Percentiles rank a stretch among this genome's conserved stretches.
These are phyloP conservation scores for Enteromius paludinosus DNA, from an alignment of 2,797 vertebrate species.

Conservation along the genomic window DNA sequence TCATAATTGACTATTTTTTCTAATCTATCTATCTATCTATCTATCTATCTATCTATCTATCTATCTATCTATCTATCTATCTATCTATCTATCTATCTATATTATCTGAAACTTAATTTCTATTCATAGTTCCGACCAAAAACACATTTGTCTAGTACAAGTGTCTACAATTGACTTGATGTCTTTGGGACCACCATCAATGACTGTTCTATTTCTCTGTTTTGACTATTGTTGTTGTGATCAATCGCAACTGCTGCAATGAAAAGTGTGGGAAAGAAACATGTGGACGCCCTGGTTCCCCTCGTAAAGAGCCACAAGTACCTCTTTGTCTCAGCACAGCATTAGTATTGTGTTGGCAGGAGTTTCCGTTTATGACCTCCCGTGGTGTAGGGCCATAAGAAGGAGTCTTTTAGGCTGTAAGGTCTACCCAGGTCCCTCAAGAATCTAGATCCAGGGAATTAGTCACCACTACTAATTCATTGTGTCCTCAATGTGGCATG, in stretches of 20 bases:
- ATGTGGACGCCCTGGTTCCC: slow-evolving; percentile 68
- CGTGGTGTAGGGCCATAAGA: slow-evolving; percentile 43
- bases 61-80: neutral
- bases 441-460: slow-evolving; percentile 61
- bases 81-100: neutral
- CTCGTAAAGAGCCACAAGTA: slow-evolving; percentile 68
- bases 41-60: too few species aligned
- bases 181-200: slow-evolving; percentile 56
- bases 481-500: slow-evolving; percentile 52
- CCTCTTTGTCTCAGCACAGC: slow-evolving; percentile 64
- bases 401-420: slow-evolving; percentile 45
- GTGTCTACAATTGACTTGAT: slow-evolving; percentile 54
- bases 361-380: slow-evolving; percentile 55
- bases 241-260: slow-evolving; percentile 68
- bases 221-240: slow-evolving; percentile 61
- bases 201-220: slow-evolving; percentile 44
- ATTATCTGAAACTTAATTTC: neutral
- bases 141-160: slow-evolving; percentile 22
- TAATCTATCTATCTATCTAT: too few species aligned
- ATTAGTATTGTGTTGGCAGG: slow-evolving; percentile 58
- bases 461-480: slow-evolving; percentile 58
- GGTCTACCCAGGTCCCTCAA: slow-evolving; percentile 51
- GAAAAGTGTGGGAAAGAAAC: slow-evolving; percentile 79
- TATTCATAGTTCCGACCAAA: slow-evolving; percentile 38
- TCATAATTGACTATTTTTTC: too few species aligned